These are phyloP conservation scores for Anarrhichthys ocellatus DNA, from an alignment of 2,113 vertebrate species.

Conservation along the genomic window DNA sequence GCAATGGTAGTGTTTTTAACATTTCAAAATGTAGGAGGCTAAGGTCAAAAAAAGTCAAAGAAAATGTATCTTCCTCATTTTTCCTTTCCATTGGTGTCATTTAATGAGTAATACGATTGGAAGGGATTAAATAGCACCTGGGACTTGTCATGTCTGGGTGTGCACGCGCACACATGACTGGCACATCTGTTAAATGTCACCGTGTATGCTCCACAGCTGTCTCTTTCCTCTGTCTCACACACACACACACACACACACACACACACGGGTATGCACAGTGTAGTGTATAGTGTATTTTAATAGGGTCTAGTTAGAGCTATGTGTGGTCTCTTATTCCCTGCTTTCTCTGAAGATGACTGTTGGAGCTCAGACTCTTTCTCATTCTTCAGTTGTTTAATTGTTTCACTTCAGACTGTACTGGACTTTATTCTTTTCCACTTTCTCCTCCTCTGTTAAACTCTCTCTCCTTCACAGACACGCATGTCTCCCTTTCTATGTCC, in stretches of 20 bases:
- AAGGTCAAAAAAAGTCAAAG: neutral
- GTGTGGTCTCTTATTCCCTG: constrained; percentile 35
- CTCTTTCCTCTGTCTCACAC: neutral
- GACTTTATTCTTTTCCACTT: neutral
- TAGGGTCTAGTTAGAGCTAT: constrained; percentile 14
- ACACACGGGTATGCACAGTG: neutral
- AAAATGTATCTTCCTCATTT: constrained; percentile 13
- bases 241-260: constrained; percentile 5
- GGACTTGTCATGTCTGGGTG: constrained; percentile 33
- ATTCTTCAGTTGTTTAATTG: constrained; percentile 36
- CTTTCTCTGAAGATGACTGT: constrained; percentile 21
- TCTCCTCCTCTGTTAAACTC: neutral
- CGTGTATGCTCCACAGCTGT: constrained; percentile 39
- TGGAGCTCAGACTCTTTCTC: constrained; percentile 30
- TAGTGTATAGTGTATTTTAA: constrained; percentile 33
- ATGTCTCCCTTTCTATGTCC: constrained; percentile 20
- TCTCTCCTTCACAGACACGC: neutral
- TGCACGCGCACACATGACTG: constrained; percentile 5
- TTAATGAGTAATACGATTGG: constrained; percentile 22
- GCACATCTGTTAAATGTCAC: constrained; percentile 65
- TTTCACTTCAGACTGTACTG: constrained; percentile 30
- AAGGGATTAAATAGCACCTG: constrained; percentile 22
- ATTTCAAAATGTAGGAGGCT: neutral
- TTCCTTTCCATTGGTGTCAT: constrained; percentile 36
- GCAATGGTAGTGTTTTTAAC: constrained; percentile 6